A percentile compares a stretch with the other conserved stretches of the same genome.
Conservation (phyloP, 2,797 vertebrate species). For the Leucoraja ocellata region DNA sequence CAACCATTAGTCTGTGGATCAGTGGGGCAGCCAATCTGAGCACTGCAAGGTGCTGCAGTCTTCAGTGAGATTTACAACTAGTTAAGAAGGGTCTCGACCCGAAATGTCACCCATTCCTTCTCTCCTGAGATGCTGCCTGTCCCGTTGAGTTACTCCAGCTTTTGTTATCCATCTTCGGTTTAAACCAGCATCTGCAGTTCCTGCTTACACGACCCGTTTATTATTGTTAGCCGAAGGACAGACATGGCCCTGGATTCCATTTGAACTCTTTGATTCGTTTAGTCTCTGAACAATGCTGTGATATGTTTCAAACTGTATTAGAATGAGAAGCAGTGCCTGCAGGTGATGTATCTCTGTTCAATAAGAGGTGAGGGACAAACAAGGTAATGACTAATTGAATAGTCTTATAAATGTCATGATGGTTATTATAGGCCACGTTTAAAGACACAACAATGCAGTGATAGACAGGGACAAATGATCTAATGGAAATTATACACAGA, state of each 20-base stretch:
- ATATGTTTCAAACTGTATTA: background rate
- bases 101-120: no score
- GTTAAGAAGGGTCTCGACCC: no score
- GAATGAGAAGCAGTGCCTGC: background rate
- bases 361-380: background rate
- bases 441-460: background rate
- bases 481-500: background rate
- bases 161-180: no score
- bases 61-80: no score
- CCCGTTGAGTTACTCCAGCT: no score
- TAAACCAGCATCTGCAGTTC: no score
- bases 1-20: background rate
- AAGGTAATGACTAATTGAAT: background rate
- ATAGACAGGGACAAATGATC: no score
- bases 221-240: background rate
- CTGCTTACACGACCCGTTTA: background rate
- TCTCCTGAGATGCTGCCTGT: no score
- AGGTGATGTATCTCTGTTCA: background rate
- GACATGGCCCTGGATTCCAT: background rate
- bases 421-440: background rate
- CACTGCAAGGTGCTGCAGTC: background rate
- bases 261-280: background rate
- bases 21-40: background rate
- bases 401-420: background rate
- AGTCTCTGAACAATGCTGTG: background rate